Base-by-base conservation (phyloP, 2,888 invertebrate genomes). In the Deladenus siricidicola region DNA sequence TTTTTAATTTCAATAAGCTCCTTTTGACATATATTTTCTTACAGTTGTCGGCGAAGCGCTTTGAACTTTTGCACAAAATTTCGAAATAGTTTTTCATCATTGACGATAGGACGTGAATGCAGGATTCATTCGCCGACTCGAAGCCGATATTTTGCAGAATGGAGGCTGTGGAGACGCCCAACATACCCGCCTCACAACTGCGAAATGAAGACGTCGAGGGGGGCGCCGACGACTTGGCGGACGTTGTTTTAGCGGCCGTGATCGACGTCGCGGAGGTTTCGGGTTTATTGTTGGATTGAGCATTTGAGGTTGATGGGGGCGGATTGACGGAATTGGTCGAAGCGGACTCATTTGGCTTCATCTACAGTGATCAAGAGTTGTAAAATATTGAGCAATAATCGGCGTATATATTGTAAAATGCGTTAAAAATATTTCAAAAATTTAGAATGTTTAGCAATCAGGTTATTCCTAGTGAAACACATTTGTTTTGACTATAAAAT, bases 71-170 rank as follows among this genome's bases (percentile, higher is more conserved):
- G 14, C 53, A 53, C 53, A 53, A 3, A 30, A 23, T 23, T 42
- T 53, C 53, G n/a, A 53, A 53, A 24, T 53, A 53, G 53, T 53
- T 53, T 17, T 21, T 19, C 53, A 34, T 29, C 53, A 53, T 53
- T n/a, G 39, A 39, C n/a, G 53, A 6, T 19, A 53, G n/a, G 1
- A 39, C 21, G 19, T 53, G 10, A 4, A 53, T 24, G 39, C 53
- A 53, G 4, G 39, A 34, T 23, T 29, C 21, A 17, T n/a, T 17
- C 30, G 53, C 39, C 23, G 53, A 28, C 17, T 30, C 39, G 39
- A 53, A 53, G 10, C 53, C 53, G 23, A 53, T n/a, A 39, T 53
- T 53, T 19, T 53, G 30, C 28, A 53, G 23, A 21, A 53, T 39
- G 10, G 21, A 30, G 19, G 42, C 39, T 19, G 53, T 53, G 10